Percentiles rank a stretch among this genome's conserved stretches.
Evolutionary conservation across 2,888 invertebrate genomes (phyloP).

Genomic region (Heliconius cydno): DNA sequence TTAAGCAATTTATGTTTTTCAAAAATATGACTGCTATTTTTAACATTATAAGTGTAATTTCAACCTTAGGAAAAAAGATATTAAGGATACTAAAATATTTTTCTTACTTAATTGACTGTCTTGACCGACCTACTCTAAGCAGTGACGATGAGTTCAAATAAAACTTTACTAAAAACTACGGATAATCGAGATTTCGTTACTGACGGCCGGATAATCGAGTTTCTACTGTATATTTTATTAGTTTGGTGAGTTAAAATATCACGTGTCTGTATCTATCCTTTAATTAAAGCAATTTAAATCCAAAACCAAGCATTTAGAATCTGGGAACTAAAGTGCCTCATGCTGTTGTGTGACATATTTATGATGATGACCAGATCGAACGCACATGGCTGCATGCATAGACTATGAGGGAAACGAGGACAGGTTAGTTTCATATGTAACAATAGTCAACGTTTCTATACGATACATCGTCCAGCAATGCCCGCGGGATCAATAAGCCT

Average conservation of each 20-base stretch:
- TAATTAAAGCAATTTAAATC: neutral
- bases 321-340: no score
- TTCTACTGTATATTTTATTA: neutral
- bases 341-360: neutral
- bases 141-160: neutral
- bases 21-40: no score
- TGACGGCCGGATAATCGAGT: no score
- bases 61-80: no score
- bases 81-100: no score
- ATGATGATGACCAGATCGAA: neutral
- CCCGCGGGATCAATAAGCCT: slow-evolving; percentile 37
- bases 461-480: slow-evolving; percentile 28
- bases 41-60: no score
- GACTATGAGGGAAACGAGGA: neutral
- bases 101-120: no score
- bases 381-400: neutral
- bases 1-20: no score
- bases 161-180: neutral
- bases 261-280: neutral
- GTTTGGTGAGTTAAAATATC: neutral
- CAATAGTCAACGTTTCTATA: slow-evolving; percentile 27
- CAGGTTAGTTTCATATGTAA: slow-evolving; percentile 12
- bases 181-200: no score
- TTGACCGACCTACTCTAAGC: neutral
- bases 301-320: neutral